Conservation (phyloP, 2,797 vertebrate species). For the Muscicapa striata region DNA sequence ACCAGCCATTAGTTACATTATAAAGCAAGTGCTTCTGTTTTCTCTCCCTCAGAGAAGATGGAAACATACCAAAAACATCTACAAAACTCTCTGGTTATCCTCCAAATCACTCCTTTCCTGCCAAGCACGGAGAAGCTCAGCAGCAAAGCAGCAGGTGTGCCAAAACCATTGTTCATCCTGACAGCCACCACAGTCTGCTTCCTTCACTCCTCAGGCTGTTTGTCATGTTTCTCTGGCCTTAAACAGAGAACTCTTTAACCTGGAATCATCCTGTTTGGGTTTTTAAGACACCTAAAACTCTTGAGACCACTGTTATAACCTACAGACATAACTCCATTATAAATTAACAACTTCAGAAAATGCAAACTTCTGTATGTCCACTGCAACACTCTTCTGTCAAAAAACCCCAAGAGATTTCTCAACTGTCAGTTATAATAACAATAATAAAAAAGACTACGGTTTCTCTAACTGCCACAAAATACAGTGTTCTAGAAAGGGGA, state of each 20-base stretch:
- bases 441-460: not conserved
- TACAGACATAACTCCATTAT: accelerated
- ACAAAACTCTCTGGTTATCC: slow-evolving; percentile 47
- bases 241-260: not conserved
- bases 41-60: not conserved
- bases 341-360: not conserved
- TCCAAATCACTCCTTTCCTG: slow-evolving; percentile 51
- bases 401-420: not conserved
- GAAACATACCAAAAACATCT: slow-evolving; percentile 42
- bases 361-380: not conserved
- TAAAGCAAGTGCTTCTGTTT: slow-evolving; percentile 26
- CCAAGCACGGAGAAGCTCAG: not conserved
- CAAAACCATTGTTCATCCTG: slow-evolving; percentile 51
- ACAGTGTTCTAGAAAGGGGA: not conserved
- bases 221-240: not conserved
- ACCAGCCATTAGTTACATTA: not conserved
- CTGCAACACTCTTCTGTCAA: not conserved
- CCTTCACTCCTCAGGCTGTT: not conserved
- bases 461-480: not conserved
- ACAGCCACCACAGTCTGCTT: slow-evolving; percentile 56
- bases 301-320: not conserved
- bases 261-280: not conserved
- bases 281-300: not conserved
- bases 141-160: slow-evolving; percentile 42
- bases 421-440: not conserved